phyloP scores from a whole-genome alignment of 2,113 vertebrate genomes.

The Apistogramma diplotaenia region DNA sequence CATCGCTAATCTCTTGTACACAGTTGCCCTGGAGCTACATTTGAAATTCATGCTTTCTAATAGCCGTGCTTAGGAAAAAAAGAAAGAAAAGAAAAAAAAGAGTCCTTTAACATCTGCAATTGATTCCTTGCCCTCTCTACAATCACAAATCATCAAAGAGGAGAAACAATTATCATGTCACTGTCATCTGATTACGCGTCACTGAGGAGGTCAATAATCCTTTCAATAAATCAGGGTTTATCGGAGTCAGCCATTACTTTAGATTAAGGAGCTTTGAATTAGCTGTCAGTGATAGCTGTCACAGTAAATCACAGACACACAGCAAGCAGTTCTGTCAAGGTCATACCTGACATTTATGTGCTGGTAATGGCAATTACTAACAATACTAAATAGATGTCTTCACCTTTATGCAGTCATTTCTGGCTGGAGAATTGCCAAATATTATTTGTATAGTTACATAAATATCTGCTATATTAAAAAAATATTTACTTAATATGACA shows the following conservation, averaged over 20 bases:
- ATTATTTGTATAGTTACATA: no score
- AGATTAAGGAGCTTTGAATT: slow-evolving; percentile 86
- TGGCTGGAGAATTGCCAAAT: no score
- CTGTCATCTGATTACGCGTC: slow-evolving; percentile 83
- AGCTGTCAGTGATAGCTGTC: slow-evolving; percentile 85
- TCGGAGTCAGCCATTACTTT: slow-evolving; percentile 86
- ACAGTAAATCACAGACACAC: slow-evolving; percentile 60
- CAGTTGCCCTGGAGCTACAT: no score
- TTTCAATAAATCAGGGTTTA: slow-evolving; percentile 87
- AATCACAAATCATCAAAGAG: slow-evolving; percentile 7
- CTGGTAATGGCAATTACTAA: no score
- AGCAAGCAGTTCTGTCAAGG: neutral
- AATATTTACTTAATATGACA: no score
- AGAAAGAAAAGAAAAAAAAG: neutral
- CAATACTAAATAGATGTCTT: no score
- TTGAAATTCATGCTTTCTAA: no score
- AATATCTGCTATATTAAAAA: no score
- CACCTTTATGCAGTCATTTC: no score
- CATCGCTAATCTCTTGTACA: no score
- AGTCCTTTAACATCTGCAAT: neutral
- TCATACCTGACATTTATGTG: neutral
- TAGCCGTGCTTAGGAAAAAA: no score
- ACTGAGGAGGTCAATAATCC: slow-evolving; percentile 89
- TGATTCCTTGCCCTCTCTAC: neutral
- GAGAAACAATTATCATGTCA: slow-evolving; percentile 86